Conservation (phyloP, 2,797 vertebrate genomes). For the Hapalemur alaotrensis region DNA sequence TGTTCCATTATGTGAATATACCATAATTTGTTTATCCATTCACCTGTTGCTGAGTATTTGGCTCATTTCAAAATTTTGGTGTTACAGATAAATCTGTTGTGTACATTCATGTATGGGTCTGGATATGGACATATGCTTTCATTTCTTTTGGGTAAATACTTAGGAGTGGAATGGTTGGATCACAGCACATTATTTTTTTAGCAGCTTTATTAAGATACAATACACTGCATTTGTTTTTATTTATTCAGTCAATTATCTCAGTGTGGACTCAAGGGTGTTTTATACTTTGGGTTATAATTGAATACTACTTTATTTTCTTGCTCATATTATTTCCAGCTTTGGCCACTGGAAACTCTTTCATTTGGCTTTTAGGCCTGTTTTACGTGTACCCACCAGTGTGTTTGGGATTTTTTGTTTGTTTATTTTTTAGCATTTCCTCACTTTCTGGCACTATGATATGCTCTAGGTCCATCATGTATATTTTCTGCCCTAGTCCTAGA, state of each 20-base stretch:
- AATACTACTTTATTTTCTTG: neutral
- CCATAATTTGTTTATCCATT: neutral
- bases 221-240: slow-evolving; percentile 3
- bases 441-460: neutral
- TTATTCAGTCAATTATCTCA: neutral
- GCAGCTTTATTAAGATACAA: neutral
- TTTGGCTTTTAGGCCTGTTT: neutral
- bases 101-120: neutral
- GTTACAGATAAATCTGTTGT: neutral
- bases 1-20: neutral
- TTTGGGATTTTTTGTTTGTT: neutral
- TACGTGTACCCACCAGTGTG: neutral
- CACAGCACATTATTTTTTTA: neutral
- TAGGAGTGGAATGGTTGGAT: neutral
- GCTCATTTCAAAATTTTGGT: slow-evolving; percentile 22
- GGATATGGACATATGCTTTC: neutral
- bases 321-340: neutral
- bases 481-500: neutral
- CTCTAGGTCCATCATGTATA: neutral
- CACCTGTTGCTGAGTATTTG: neutral
- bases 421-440: neutral
- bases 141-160: neutral
- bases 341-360: neutral
- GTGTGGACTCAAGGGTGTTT: neutral
- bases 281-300: neutral